Base-by-base conservation (phyloP, 2,797 vertebrate species). In the Tinamus major region DNA sequence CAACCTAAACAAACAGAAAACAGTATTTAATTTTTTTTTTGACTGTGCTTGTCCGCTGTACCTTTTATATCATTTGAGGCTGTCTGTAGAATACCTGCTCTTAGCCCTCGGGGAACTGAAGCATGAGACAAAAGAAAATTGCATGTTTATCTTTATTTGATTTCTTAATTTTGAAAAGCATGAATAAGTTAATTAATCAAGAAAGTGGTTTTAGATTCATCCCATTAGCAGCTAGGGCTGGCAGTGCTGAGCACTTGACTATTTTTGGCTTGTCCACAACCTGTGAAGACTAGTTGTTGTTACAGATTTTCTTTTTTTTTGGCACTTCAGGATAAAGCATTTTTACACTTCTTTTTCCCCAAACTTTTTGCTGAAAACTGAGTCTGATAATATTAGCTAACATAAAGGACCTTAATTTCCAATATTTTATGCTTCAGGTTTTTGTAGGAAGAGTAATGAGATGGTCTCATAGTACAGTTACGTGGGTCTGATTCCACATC, bases 81-180 rank as follows among this genome's bases (percentile, higher is more conserved):
- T 90, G 48, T 75, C 90, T 2, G 1, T 9, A 79, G 70, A 67
- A 95, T 91, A 92, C 0, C 5, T 70, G 18, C 67, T 85, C 78
- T 59, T 67, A 85, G 77, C 85, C 88, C 48, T 87, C n/a, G 41
- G 79, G 83, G 91, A 95, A 91, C 21, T 88, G 90, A 95, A 88
- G 85, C 89, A 70, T 94, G 87, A 83, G 89, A 86, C 33, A 48
- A 79, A 92, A 91, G 93, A 95, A 96, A 95, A 96, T 95, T 93
- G 65, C 74, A 77, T 91, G 87, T 89, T 96, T 95, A 91, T 95
- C 82, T 94, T 95, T 91, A 92, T 92, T 96, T 95, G 93, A 94
- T 95, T 95, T 93, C 85, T 95, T 95, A 95, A 94, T 95, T 95
- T 78, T 95, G 74, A 86, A 71, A 86, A 89, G 79, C 21, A 48